phyloP scores from a whole-genome alignment of 2,888 invertebrate species.

The Catocala sponsa region DNA sequence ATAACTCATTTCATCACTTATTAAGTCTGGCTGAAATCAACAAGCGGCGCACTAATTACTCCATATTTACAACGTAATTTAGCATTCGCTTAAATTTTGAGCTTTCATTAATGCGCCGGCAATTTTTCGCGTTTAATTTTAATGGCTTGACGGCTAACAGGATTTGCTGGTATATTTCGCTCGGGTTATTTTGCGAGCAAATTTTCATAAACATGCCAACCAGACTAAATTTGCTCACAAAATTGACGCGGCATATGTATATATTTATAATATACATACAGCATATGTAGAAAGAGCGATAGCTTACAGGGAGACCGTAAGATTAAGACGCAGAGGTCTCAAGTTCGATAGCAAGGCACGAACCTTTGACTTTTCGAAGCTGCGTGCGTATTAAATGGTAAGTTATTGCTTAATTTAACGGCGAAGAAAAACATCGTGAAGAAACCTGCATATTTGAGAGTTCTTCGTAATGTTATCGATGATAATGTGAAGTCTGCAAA shows the following conservation, averaged over 20 bases:
- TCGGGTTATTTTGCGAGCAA: slow-evolving; percentile 9
- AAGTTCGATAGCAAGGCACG: too few relatives aligned
- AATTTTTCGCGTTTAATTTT: slow-evolving; percentile 54
- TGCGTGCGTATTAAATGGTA: too few relatives aligned
- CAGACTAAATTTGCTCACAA: neutral
- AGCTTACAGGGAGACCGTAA: too few relatives aligned
- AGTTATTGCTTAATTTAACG: too few relatives aligned
- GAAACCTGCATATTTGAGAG: too few relatives aligned
- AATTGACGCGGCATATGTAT: neutral
- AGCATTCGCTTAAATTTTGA: slow-evolving; percentile 51
- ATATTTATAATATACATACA: too few relatives aligned
- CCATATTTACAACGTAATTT: slow-evolving; percentile 51
- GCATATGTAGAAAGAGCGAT: too few relatives aligned
- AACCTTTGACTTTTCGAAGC: too few relatives aligned
- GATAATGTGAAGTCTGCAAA: too few relatives aligned
- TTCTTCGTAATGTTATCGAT: too few relatives aligned
- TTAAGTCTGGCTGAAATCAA: slow-evolving; percentile 37
- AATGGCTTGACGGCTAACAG: slow-evolving; percentile 28
- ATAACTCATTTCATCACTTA: slow-evolving; percentile 23
- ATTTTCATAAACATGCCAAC: slow-evolving; percentile 4
- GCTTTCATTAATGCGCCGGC: slow-evolving; percentile 49
- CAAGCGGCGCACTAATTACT: slow-evolving; percentile 47
- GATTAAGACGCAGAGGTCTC: too few relatives aligned
- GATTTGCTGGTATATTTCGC: slow-evolving; percentile 19
- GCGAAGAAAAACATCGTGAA: too few relatives aligned